Evolutionary conservation across 2,113 vertebrate species (phyloP), one percentile per base, ranked within the genome.

Genomic region (Chlorodrepanis virens): DNA sequence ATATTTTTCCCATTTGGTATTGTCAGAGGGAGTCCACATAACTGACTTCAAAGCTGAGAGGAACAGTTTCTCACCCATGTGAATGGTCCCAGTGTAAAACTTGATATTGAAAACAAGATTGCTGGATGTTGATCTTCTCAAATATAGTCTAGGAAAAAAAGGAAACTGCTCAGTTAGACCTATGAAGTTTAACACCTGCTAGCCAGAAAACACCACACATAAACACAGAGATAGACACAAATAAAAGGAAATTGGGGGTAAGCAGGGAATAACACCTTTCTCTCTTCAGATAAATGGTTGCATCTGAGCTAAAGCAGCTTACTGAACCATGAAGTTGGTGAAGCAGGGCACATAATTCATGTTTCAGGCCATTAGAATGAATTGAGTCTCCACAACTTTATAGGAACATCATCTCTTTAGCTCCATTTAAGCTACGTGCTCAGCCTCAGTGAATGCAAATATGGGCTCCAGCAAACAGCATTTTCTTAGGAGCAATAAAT

Each of bases 391-490:
- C 70, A 89, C 83, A 94, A 96, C 90, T 96, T 96, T 94, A 69
- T 28, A 83, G 84, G 97, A 94, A 88, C 87, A 78, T 95, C 90
- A 65, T 94, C 91, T 88, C 92, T 91, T 76, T 95, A 94, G 94
- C 93, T 90, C 82, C 68, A 80, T 94, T 96, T 86, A 94, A 95
- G 68, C 27, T 76, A 37, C 39, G 35, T 54, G 88, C 89, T 93
- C 76, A 96, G 83, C 84, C 94, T 90, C 44, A 80, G 76, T 69
- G 89, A 80, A 39, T 59, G 87, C 40, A 95, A 96, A 87, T 81
- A 79, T 74, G 79, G 63, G 64, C 65, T 83, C 79, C 49, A 87
- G 52, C 65, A 96, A 96, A 91, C 54, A 88, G 49, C n/a, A 33
- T 39, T 94, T 89, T 94, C 78, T 83, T 56, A 37, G 76, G 74